phyloP scores from a whole-genome alignment of 2,888 invertebrate species.

The Drosophila stalkeri region DNA sequence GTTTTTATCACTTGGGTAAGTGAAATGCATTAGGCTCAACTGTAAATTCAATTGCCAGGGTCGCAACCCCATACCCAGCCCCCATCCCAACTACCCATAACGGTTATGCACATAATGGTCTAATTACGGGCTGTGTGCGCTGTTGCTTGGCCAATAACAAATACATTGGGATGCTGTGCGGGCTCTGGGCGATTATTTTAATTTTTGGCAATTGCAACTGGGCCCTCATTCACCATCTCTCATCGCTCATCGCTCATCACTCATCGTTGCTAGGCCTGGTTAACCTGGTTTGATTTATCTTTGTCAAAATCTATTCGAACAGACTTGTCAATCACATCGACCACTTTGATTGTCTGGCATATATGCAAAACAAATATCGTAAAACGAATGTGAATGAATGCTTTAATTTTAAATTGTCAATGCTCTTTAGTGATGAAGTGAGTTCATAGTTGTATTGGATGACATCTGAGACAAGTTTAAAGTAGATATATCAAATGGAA shows the following conservation, averaged over 20 bases:
- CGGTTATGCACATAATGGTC: constrained; percentile 45
- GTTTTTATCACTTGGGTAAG: constrained; percentile 60
- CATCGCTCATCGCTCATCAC: too few species aligned
- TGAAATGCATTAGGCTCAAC: constrained; percentile 64
- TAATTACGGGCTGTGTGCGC: constrained; percentile 39
- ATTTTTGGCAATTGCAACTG: background rate
- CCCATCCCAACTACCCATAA: constrained; percentile 27
- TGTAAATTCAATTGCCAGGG: constrained; percentile 53
- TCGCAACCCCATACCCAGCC: constrained; percentile 17
- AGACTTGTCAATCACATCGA: background rate
- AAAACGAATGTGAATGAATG: background rate
- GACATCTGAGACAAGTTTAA: background rate
- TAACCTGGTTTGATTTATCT: background rate
- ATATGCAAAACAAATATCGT: background rate
- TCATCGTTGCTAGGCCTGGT: background rate
- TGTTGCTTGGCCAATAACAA: background rate
- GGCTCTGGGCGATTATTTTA: background rate
- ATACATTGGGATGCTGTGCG: background rate
- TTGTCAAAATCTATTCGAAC: background rate
- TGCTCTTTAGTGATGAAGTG: background rate
- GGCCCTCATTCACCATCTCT: too few species aligned
- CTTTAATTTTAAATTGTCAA: background rate
- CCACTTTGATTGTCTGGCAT: background rate
- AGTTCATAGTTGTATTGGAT: background rate
- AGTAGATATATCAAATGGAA: constrained; percentile 10